phyloP scores from a whole-genome alignment of 2,888 invertebrate species.

The Leucoma salicis region DNA sequence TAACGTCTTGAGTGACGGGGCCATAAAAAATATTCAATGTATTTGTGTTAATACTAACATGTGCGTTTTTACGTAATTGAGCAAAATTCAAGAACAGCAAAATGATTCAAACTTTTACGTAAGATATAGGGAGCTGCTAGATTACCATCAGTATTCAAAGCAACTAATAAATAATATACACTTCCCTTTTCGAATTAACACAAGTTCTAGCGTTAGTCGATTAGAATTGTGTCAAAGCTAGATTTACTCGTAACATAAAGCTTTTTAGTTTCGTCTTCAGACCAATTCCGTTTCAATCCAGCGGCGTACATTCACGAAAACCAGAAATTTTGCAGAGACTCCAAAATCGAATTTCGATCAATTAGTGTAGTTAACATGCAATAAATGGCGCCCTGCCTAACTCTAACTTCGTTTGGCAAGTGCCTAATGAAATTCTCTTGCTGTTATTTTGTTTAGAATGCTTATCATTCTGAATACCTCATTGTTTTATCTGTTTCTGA shows the following conservation, averaged over 20 bases:
- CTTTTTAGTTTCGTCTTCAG: slow-evolving; percentile 39
- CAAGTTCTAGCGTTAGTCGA: slow-evolving; percentile 9
- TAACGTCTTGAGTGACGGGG: too few relatives aligned
- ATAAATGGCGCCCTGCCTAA: slow-evolving; percentile 63
- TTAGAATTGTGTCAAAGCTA: slow-evolving; percentile 18
- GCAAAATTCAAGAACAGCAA: too few relatives aligned
- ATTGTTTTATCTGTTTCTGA: slow-evolving; percentile 7
- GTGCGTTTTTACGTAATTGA: too few relatives aligned
- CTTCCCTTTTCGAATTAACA: slow-evolving; percentile 31
- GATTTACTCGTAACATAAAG: slow-evolving; percentile 23
- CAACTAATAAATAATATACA: too few relatives aligned
- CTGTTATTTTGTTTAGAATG: slow-evolving; percentile 41
- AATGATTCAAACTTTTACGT: too few relatives aligned
- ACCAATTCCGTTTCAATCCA: slow-evolving; percentile 38
- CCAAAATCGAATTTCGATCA: slow-evolving; percentile 63
- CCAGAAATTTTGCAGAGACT: slow-evolving; percentile 41
- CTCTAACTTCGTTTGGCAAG: slow-evolving; percentile 65
- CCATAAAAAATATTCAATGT: too few relatives aligned
- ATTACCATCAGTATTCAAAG: too few relatives aligned
- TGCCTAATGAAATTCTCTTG: slow-evolving; percentile 64
- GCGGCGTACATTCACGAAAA: slow-evolving; percentile 31
- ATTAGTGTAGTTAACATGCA: slow-evolving; percentile 74
- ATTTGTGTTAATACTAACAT: too few relatives aligned
- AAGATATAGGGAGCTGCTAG: too few relatives aligned
- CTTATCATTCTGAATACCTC: slow-evolving; percentile 44